Conservation (phyloP, 2,888 invertebrate species). For the Hypena proboscidalis region DNA sequence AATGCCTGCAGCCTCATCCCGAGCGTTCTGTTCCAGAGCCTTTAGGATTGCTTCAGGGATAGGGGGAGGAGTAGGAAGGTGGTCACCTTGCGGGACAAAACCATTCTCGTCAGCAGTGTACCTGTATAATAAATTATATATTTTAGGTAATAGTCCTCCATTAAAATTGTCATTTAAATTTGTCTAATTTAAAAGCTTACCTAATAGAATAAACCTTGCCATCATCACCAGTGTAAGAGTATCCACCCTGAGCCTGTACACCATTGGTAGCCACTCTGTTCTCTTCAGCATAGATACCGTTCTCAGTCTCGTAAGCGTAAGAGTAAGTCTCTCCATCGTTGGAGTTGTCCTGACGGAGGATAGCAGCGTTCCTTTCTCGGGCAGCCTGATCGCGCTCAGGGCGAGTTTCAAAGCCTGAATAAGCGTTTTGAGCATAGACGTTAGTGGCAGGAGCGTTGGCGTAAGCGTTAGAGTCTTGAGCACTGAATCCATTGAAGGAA, state of each 20-base stretch:
- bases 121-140: too few species aligned
- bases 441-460: not conserved
- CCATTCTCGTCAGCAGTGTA: constrained; percentile 57
- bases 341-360: constrained; percentile 68
- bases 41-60: constrained; percentile 70
- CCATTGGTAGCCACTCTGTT: constrained; percentile 74
- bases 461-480: constrained; percentile 18
- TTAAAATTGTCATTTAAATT: not conserved
- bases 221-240: constrained; percentile 78
- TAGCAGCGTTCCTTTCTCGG: constrained; percentile 71
- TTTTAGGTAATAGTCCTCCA: not conserved
- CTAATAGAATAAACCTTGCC: constrained; percentile 73
- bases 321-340: constrained; percentile 73
- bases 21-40: constrained; percentile 71
- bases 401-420: constrained; percentile 36
- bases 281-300: constrained; percentile 75
- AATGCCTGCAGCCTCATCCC: constrained; percentile 73
- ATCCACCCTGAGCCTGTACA: constrained; percentile 75
- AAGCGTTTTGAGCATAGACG: constrained; percentile 28
- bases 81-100: constrained; percentile 72
- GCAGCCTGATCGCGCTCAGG: constrained; percentile 69
- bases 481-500: too few species aligned
- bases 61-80: constrained; percentile 72
- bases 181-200: constrained; percentile 40
- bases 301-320: constrained; percentile 74